Evolutionary conservation across 2,888 invertebrate genomes (phyloP), one percentile per base, ranked within the genome.

Genomic region (Trissolcus japonicus): DNA sequence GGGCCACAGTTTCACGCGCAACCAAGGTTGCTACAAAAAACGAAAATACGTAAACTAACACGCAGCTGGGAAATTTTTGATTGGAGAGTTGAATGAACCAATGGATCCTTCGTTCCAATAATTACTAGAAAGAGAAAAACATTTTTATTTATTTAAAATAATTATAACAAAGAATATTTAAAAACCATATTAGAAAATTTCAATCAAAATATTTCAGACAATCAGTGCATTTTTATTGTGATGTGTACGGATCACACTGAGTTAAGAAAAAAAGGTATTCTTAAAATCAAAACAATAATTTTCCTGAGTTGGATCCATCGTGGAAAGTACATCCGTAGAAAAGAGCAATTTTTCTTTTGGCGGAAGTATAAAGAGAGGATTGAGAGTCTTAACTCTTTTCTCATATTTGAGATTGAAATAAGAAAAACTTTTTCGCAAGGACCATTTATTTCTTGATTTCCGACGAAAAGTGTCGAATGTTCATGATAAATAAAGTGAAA

Each of bases 1-100:
- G 62, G 81, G 84, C 84, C 80, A 81, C 79, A 74, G 80, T 79
- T 80, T 72, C 80, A 78, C 78, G 74, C 74, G 80, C 81, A 82
- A 83, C 83, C 77, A 76, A 76, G 76, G 79, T 81, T 82, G 82
- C 85, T 86, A 87, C 87, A 87, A 88, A 88, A 88, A 87, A 88
- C 87, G 87, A 85, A 88, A 88, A 87, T 86, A 83, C 80, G 82
- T 81, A 86, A 71, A 71, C 71, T 59, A 75, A 61, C 59, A 53
- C 48, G 59, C 55, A 68, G n/a, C 75, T 17, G 35, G 48, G 57
- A 66, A 55, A 73, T 65, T 11, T 6, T 13, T 72, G 65, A 72
- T 72, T 57, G 41, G 41, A 29, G 3, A 6, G 17, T 63, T 54
- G 19, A 21, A 21, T 21, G 21, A 21, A 21, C 4, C 7, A 51